Percentiles rank a stretch among this genome's conserved stretches.
These are phyloP conservation scores for Spinibarbus caldwelli DNA, from an alignment of 2,797 vertebrate genomes.

Conservation along the genomic window DNA sequence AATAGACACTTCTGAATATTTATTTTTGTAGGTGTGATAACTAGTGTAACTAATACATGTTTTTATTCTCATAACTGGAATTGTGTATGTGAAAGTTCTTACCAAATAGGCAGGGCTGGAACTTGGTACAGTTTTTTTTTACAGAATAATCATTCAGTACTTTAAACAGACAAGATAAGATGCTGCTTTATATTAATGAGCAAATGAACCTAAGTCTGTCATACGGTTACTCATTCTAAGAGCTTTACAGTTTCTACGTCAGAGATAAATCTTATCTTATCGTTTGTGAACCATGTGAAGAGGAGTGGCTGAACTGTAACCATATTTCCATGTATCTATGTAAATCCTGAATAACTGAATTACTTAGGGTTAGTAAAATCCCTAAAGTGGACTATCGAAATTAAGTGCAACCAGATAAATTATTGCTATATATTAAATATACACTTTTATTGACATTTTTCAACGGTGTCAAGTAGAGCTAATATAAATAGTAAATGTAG, in stretches of 20 bases:
- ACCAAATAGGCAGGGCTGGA: neutral
- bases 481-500: too few relatives aligned
- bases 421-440: neutral
- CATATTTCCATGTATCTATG: neutral
- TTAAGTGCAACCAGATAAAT: neutral
- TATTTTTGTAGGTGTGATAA: neutral
- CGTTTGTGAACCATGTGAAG: neutral
- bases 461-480: too few relatives aligned
- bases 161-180: neutral
- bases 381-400: neutral
- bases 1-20: constrained; percentile 1
- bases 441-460: too few relatives aligned
- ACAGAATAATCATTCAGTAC: neutral
- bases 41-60: neutral
- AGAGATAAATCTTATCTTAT: constrained; percentile 35
- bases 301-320: neutral
- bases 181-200: neutral
- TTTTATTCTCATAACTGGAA: neutral
- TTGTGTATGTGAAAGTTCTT: neutral
- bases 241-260: neutral
- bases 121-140: neutral
- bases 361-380: neutral
- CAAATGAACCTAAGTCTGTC: neutral
- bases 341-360: neutral
- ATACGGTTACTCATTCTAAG: constrained; percentile 10